Conservation (phyloP, 2,888 invertebrate species). For the Scotopteryx bipunctaria region DNA sequence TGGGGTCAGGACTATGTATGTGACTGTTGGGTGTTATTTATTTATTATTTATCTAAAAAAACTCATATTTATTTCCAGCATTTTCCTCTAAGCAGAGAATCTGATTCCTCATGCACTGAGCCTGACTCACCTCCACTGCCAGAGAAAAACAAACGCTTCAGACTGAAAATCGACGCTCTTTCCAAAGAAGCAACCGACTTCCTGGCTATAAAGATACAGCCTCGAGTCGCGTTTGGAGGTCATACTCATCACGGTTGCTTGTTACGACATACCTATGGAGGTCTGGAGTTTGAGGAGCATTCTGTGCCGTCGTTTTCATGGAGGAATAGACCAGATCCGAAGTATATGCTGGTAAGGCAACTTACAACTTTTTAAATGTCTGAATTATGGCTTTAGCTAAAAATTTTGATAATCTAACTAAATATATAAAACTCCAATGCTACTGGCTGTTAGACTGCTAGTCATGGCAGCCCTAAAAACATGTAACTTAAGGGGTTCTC, state of each 20-base stretch:
- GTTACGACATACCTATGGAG: conserved; percentile 65
- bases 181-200: conserved; percentile 90
- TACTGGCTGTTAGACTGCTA: too few species aligned
- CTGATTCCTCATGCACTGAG: conserved; percentile 92
- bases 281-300: conserved; percentile 85
- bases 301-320: conserved; percentile 98
- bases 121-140: conserved; percentile 90
- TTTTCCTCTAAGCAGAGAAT: conserved; percentile 94
- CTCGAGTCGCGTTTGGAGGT: conserved; percentile 92
- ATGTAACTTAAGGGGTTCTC: too few species aligned
- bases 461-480: too few species aligned
- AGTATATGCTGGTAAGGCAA: conserved; percentile 91
- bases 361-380: neutral
- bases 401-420: too few species aligned
- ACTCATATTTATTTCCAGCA: conserved; percentile 85
- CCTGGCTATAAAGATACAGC: conserved; percentile 84
- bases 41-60: too few species aligned
- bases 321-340: conserved; percentile 96
- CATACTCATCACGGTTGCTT: conserved; percentile 97
- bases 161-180: conserved; percentile 93
- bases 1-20: too few species aligned
- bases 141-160: conserved; percentile 87
- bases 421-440: too few species aligned
- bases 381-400: too few species aligned
- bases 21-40: too few species aligned